Conservation (phyloP, 1,140 invertebrate genomes). For the Apolygus lucorum region DNA sequence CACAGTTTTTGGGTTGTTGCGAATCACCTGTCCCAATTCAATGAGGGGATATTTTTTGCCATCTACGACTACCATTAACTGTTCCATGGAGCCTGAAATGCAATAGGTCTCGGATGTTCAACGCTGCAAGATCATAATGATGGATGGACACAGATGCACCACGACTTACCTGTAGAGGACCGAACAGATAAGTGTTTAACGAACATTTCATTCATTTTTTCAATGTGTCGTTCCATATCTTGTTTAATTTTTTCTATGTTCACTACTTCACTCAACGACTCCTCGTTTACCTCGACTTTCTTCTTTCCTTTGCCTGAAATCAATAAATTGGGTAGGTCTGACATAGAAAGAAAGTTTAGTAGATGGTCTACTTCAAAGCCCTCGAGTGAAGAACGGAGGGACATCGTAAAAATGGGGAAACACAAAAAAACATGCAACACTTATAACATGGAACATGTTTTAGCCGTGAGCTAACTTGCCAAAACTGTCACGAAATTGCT, state of each 20-base stretch:
- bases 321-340: conserved; percentile 1
- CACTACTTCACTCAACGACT: conserved; percentile 58
- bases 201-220: conserved; percentile 67
- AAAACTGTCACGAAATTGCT: too few species aligned
- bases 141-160: neutral
- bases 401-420: neutral
- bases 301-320: conserved; percentile 38
- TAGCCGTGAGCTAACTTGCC: too few species aligned
- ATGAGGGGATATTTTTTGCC: conserved; percentile 75
- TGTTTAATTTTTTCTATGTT: conserved; percentile 56
- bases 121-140: too few species aligned
- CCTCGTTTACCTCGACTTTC: conserved; percentile 58
- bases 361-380: too few species aligned
- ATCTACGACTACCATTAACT: conserved; percentile 61
- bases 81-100: conserved; percentile 65
- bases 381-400: too few species aligned
- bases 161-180: conserved; percentile 53
- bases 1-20: conserved; percentile 78
- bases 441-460: too few species aligned
- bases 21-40: conserved; percentile 77
- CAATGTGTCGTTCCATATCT: conserved; percentile 54
- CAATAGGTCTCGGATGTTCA: too few species aligned
- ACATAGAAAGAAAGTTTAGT: too few species aligned
- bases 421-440: conserved; percentile 27
- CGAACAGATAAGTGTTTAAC: conserved; percentile 65